Evolutionary conservation across 2,797 vertebrate species (phyloP).

Genomic region (Triplophysa bombifrons): DNA sequence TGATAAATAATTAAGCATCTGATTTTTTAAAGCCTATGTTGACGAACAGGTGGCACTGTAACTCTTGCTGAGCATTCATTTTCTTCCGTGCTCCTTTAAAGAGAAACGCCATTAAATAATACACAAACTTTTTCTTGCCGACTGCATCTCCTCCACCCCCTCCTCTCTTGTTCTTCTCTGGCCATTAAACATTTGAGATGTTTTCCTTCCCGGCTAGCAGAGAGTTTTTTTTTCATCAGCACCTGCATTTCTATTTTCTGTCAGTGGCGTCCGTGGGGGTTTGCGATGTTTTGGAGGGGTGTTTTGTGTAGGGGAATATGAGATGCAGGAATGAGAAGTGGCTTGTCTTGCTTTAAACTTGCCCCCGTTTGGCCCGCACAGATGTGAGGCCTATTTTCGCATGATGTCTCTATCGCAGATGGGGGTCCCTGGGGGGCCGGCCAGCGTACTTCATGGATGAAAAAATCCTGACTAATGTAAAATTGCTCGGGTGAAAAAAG

Average conservation of each 20-base stretch:
- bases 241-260: constrained; percentile 54
- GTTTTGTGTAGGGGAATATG: constrained; percentile 40
- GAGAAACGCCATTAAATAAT: constrained; percentile 66
- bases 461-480: constrained; percentile 13
- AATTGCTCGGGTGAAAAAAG: not conserved
- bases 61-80: constrained; percentile 62
- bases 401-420: constrained; percentile 70
- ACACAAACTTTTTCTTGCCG: constrained; percentile 61
- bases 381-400: constrained; percentile 67
- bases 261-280: not conserved
- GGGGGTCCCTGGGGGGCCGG: constrained; percentile 64
- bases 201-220: constrained; percentile 36
- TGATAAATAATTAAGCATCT: constrained; percentile 73
- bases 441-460: constrained; percentile 38
- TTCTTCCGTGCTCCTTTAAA: constrained; percentile 62
- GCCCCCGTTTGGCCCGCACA: constrained; percentile 71
- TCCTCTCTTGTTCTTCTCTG: not conserved
- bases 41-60: constrained; percentile 63
- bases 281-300: constrained; percentile 2
- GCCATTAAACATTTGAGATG: constrained; percentile 40
- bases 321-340: constrained; percentile 23
- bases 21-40: constrained; percentile 66
- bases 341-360: constrained; percentile 67
- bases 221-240: not conserved
- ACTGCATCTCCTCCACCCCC: constrained; percentile 55